These are phyloP conservation scores for Hystrix cristata DNA, from an alignment of 2,113 vertebrate genomes.

Conservation along the genomic window DNA sequence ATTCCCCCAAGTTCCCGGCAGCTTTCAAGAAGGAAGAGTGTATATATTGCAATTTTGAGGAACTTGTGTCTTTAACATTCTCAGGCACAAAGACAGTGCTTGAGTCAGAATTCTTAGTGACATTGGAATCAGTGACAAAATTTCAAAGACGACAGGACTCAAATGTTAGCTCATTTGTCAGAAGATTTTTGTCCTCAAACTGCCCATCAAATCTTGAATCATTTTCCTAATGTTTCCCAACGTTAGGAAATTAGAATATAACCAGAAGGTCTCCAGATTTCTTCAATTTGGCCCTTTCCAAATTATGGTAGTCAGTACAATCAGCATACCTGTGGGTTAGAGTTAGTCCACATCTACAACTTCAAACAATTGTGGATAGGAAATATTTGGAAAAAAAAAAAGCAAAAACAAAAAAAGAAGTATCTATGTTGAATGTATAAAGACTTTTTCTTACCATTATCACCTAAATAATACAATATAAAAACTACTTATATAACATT, in stretches of 20 bases:
- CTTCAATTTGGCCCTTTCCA: neutral
- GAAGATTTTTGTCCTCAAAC: neutral
- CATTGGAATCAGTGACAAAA: neutral
- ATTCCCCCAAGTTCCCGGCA: accelerated
- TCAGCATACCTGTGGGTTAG: neutral
- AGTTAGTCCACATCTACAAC: no score
- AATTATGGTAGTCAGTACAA: neutral
- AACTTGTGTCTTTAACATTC: neutral
- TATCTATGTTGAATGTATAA: neutral
- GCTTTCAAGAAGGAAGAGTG: neutral
- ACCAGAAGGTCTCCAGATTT: neutral
- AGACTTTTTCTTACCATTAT: neutral
- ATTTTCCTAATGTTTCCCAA: neutral
- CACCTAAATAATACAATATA: neutral
- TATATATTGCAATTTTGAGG: neutral
- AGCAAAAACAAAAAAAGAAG: no score
- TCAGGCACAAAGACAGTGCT: neutral
- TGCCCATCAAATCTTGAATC: neutral
- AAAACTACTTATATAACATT: neutral
- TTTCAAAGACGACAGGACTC: neutral
- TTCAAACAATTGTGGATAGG: neutral
- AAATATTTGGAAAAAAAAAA: neutral
- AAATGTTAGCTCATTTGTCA: neutral
- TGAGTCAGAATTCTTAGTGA: neutral
- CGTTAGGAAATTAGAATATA: neutral